phyloP scores from a whole-genome alignment of 2,888 invertebrate genomes.

The Lagria hirta region DNA sequence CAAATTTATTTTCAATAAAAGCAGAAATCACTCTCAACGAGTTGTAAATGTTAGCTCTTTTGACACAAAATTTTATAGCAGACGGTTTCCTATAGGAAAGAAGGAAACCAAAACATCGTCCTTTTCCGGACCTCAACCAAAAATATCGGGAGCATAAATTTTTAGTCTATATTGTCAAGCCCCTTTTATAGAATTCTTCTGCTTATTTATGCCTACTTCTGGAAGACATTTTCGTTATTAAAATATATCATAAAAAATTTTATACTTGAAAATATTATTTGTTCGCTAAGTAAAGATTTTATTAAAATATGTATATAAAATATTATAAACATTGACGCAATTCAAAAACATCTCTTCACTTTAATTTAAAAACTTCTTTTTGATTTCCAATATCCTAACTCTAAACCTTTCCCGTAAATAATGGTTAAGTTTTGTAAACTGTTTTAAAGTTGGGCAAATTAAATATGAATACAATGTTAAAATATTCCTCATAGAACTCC shows the following conservation, averaged over 20 bases:
- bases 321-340: no score
- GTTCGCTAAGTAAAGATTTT: no score
- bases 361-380: no score
- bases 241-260: conserved; percentile 15
- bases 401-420: no score
- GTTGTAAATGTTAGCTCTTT: conserved; percentile 5
- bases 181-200: conserved; percentile 10
- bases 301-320: no score
- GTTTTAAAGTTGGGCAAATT: no score
- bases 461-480: no score
- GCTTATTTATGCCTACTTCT: conserved; percentile 12
- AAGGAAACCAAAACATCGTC: conserved; percentile 5
- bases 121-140: conserved; percentile 8
- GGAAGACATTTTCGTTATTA: no score
- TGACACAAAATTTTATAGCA: conserved; percentile 5
- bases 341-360: no score
- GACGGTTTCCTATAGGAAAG: conserved; percentile 5
- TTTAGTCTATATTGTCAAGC: conserved; percentile 10
- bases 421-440: no score
- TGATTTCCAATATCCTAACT: no score
- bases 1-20: conserved; percentile 13
- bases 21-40: conserved; percentile 4
- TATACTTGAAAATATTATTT: conserved; percentile 5
- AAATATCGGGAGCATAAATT: conserved; percentile 10
- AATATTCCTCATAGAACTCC: no score